Evolutionary conservation across 2,888 invertebrate genomes (phyloP).

Genomic region (Ditula angustiorana): DNA sequence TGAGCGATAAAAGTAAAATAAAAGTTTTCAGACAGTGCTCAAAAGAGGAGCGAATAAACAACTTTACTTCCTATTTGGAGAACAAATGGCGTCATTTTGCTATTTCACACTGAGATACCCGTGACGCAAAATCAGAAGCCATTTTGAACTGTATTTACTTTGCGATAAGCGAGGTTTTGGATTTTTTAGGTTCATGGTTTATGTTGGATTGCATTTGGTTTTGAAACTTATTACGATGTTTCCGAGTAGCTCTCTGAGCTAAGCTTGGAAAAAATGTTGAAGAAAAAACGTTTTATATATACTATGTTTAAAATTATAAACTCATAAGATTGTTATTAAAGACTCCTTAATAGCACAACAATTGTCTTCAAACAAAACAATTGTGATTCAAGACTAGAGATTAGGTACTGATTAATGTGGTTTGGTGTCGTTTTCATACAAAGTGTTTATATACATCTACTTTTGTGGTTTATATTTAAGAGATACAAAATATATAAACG

Average conservation of each 20-base stretch:
- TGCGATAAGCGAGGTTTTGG: neutral
- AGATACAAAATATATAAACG: no score
- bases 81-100: slow-evolving; percentile 61
- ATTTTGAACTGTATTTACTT: neutral
- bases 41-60: slow-evolving; percentile 66
- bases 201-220: slow-evolving; percentile 31
- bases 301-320: no score
- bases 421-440: no score
- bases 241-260: neutral
- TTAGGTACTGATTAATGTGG: no score
- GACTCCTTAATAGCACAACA: no score
- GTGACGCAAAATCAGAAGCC: neutral
- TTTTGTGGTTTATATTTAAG: no score
- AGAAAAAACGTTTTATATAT: no score
- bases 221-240: slow-evolving; percentile 30
- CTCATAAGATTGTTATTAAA: no score
- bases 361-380: no score
- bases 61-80: slow-evolving; percentile 72
- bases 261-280: no score
- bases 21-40: slow-evolving; percentile 56
- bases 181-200: slow-evolving; percentile 1
- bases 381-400: no score
- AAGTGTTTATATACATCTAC: no score
- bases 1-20: slow-evolving; percentile 54
- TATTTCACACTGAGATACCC: slow-evolving; percentile 30